Evolutionary conservation across 2,888 invertebrate species (phyloP).

Genomic region (Drosophila acutilabella): DNA sequence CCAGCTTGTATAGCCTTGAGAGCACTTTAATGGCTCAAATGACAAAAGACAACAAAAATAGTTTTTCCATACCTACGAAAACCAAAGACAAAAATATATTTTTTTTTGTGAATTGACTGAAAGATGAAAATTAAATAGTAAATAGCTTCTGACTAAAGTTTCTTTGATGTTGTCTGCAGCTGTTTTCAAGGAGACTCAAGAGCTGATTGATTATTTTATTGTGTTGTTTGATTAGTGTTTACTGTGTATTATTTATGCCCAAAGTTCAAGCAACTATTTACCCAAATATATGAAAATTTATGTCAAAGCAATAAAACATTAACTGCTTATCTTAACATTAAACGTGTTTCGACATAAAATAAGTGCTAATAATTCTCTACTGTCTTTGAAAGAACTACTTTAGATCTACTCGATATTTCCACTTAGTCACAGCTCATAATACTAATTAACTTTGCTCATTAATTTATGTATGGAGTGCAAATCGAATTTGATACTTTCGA

Average conservation of each 20-base stretch:
- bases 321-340: too few species aligned
- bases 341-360: background rate
- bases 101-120: background rate
- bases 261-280: too few species aligned
- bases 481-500: slow-evolving; percentile 25
- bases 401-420: too few species aligned
- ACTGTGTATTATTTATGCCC: too few species aligned
- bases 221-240: background rate
- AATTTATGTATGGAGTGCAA: slow-evolving; percentile 1
- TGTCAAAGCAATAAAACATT: too few species aligned
- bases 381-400: background rate
- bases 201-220: background rate
- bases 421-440: background rate
- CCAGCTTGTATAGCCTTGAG: slow-evolving; percentile 44
- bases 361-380: background rate
- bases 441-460: background rate
- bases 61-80: slow-evolving; percentile 8
- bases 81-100: background rate
- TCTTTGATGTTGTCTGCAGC: background rate
- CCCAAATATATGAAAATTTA: too few species aligned
- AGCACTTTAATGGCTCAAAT: slow-evolving; percentile 24
- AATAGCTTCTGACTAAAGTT: background rate
- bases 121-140: background rate
- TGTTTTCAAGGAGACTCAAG: background rate
- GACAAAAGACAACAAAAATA: slow-evolving; percentile 32